These are phyloP conservation scores for Notamacropus eugenii DNA, from an alignment of 2,797 vertebrate genomes.

Conservation along the genomic window DNA sequence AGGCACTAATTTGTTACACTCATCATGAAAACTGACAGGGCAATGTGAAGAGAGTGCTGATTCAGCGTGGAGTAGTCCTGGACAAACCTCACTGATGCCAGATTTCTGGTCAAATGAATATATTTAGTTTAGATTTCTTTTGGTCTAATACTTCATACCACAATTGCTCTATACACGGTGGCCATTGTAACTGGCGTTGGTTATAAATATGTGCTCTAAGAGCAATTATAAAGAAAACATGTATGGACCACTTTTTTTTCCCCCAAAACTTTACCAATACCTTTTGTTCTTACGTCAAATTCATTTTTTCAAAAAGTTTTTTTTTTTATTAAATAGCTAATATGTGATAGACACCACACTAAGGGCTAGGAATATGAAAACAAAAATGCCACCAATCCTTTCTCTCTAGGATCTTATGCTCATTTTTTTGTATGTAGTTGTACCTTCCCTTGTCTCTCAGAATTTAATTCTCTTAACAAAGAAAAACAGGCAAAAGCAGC, in stretches of 20 bases:
- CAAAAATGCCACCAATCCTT: neutral
- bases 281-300: neutral
- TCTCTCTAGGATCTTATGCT: neutral
- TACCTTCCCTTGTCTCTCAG: neutral
- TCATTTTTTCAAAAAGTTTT: neutral
- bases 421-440: neutral
- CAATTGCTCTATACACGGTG: neutral
- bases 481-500: neutral
- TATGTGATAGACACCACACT: neutral
- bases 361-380: neutral
- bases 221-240: neutral
- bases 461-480: neutral
- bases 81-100: neutral
- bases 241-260: neutral
- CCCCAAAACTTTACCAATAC: neutral
- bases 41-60: conserved; percentile 30
- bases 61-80: neutral
- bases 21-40: conserved; percentile 56
- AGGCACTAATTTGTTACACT: conserved; percentile 67
- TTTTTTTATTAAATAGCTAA: neutral
- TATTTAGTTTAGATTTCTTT: neutral
- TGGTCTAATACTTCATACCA: neutral
- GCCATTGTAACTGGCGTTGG: neutral
- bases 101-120: neutral
- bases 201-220: neutral